A percentile compares a stretch with the other conserved stretches of the same genome.
Conservation (phyloP, 2,113 vertebrate species). For the Notechis scutatus region DNA sequence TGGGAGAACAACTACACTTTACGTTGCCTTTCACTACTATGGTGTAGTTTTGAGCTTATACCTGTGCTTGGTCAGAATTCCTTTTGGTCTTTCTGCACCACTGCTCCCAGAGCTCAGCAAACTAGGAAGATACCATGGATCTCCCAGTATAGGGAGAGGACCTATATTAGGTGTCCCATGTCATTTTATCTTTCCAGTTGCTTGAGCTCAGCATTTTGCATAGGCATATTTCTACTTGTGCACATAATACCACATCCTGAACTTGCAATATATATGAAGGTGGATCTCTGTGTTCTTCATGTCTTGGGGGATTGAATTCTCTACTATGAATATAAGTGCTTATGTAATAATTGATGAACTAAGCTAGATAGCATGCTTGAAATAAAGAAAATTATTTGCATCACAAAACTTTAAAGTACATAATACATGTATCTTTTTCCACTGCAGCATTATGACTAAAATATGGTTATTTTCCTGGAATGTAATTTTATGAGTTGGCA, state of each 20-base stretch:
- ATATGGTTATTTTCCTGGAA: background rate
- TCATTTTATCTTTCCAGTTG: background rate
- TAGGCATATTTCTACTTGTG: background rate
- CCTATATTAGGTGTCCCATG: background rate
- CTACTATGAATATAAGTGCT: background rate
- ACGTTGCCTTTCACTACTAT: background rate
- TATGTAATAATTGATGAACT: background rate
- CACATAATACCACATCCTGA: background rate
- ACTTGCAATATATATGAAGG: background rate
- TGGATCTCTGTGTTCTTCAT: background rate
- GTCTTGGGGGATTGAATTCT: background rate
- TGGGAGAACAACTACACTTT: background rate
- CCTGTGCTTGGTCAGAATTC: background rate
- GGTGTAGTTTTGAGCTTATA: background rate
- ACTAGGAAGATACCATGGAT: background rate
- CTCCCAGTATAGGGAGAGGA: background rate
- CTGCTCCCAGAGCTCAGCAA: background rate
- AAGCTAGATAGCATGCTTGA: no score
- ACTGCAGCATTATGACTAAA: background rate
- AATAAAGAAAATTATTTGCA: background rate
- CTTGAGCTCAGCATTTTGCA: background rate
- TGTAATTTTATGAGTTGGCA: background rate
- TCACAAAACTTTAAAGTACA: background rate
- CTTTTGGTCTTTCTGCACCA: background rate
- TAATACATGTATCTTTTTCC: background rate